Base-by-base conservation (phyloP, 2,888 invertebrate genomes). In the Nysson spinosus region DNA sequence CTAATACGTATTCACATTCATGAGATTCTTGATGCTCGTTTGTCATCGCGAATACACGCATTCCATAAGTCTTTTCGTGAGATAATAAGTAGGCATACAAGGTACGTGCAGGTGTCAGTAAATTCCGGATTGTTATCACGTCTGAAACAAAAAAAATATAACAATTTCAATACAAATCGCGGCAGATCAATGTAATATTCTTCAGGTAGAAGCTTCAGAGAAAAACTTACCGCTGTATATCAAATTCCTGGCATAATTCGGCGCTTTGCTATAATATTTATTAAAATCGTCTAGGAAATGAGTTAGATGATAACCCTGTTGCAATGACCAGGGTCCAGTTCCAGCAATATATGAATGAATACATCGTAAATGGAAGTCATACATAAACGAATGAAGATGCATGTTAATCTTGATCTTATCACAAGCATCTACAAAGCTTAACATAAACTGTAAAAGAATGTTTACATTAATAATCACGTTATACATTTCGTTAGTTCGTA, bases 371-470 rank as follows among this genome's bases (percentile, higher is more conserved):
- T 94, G 94, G 84, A 92, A 94, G 86, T 94, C 94, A 77, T 93
- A 93, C 0, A 93, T 92, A 82, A 94, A 94, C 2, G 94, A 94
- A 85, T 94, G 94, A 50, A 93, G 88, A 85, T 94, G 94, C 89
- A 93, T 92, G 61, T 91, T 88, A 61, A 92, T 90, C 83, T 92
- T 93, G 62, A 93, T 91, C 80, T 91, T 90, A 81, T 93, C 93
- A 77, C 91, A 91, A 79, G 92, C 91, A 77, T 92, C 92, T 77
- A 92, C 83, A 80, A 92, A 93, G 74, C 90, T 90, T 61, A 90
- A 81, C 54, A 90, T 90, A 78, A 91, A 91, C 90, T 91, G 69
- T 0, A 19, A 54, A 40, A 39, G 6, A 1, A 60, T 32, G 26
- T 35, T 51, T 46, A 7, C n/a, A 17, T 16, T 1, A 34, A 30